Conservation (phyloP, 2,113 vertebrate genomes). For the Mustela nigripes region DNA sequence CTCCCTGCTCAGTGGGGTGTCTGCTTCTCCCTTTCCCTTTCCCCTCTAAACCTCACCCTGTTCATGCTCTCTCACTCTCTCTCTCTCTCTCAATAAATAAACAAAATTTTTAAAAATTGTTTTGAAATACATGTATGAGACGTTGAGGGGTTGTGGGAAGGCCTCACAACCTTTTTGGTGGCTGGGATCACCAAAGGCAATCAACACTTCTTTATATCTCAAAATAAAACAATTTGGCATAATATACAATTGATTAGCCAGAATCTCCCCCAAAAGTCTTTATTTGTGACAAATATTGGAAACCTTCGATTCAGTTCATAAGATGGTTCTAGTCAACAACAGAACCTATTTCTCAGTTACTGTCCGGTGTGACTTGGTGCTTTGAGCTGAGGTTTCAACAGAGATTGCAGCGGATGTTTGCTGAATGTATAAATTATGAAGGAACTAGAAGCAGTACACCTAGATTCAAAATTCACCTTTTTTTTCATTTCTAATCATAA, state of each 20-base stretch:
- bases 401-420: neutral
- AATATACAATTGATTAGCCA: neutral
- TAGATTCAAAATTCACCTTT: neutral
- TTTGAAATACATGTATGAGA: neutral
- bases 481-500: neutral
- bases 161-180: neutral
- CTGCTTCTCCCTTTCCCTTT: no score
- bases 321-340: neutral
- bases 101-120: neutral
- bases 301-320: slow-evolving; percentile 15
- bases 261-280: neutral
- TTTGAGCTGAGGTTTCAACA: neutral
- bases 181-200: neutral
- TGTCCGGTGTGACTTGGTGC: neutral
- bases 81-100: no score
- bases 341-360: neutral
- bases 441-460: neutral
- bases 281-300: neutral
- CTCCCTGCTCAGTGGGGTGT: no score
- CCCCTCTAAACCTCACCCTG: no score
- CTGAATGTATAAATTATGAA: neutral
- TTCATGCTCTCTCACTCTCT: no score
- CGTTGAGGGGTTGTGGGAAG: neutral
- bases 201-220: neutral
- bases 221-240: neutral